Conservation (phyloP, 2,113 vertebrate genomes). For the Vulpes ferrilata region DNA sequence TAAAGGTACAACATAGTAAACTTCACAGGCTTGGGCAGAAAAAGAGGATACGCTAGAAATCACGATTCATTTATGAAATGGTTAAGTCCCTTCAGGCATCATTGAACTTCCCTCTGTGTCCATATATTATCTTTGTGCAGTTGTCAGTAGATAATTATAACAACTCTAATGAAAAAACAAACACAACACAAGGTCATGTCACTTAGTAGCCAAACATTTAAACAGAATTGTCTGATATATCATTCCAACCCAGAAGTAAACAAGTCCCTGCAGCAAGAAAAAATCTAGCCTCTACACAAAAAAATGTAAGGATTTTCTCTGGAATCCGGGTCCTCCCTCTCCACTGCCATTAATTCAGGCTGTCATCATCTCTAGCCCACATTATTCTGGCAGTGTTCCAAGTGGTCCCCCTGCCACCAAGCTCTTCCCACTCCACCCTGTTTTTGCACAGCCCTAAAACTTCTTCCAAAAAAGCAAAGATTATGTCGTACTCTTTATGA, state of each 20-base stretch:
- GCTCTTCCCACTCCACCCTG: background rate
- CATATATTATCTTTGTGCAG: background rate
- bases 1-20: background rate
- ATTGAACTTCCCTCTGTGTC: background rate
- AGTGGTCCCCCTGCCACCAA: background rate
- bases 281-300: background rate
- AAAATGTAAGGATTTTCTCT: background rate
- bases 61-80: background rate
- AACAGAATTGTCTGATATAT: background rate
- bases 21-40: background rate
- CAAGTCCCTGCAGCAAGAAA: background rate
- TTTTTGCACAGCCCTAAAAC: background rate
- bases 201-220: background rate
- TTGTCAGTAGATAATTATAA: background rate
- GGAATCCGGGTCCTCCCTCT: background rate
- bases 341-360: background rate
- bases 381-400: background rate
- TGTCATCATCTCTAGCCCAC: background rate
- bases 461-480: background rate
- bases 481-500: background rate
- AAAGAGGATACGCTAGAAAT: background rate
- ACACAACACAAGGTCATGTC: background rate
- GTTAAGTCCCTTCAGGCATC: background rate
- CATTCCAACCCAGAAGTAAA: background rate
- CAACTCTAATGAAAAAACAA: background rate